Evolutionary conservation across 2,113 vertebrate species (phyloP).

Genomic region (Myiopsitta monachus): DNA sequence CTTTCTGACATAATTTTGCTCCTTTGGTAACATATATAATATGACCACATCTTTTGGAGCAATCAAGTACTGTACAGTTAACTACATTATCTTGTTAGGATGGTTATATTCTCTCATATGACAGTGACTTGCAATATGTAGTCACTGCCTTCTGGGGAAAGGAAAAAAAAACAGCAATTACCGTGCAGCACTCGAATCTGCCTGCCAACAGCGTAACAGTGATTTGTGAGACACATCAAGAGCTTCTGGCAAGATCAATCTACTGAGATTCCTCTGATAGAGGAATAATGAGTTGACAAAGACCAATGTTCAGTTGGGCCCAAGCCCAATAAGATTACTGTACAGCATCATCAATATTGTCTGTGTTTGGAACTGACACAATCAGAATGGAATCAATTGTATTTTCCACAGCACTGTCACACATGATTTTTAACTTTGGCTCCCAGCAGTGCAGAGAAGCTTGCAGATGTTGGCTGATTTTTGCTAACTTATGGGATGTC

Average conservation of each 20-base stretch:
- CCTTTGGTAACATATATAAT: background rate
- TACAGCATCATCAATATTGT: conserved; percentile 81
- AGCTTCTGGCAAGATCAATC: conserved; percentile 82
- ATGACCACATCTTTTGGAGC: conserved; percentile 43
- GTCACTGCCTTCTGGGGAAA: conserved; percentile 70
- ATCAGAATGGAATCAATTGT: conserved; percentile 79
- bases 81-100: conserved; percentile 66
- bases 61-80: conserved; percentile 18
- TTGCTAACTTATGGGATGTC: conserved; percentile 73
- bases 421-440: conserved; percentile 79
- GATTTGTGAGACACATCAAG: conserved; percentile 83
- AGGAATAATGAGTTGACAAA: conserved; percentile 84
- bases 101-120: conserved; percentile 68
- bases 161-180: conserved; percentile 75
- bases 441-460: conserved; percentile 72
- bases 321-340: conserved; percentile 80
- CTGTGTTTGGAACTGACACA: conserved; percentile 81
- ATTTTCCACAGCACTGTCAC: conserved; percentile 79
- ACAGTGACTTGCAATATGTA: conserved; percentile 72
- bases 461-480: conserved; percentile 79
- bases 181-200: conserved; percentile 75
- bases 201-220: conserved; percentile 81
- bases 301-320: conserved; percentile 80
- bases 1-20: conserved; percentile 32
- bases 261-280: conserved; percentile 79